A percentile compares a stretch with the other conserved stretches of the same genome.
These are phyloP conservation scores for Caranx ignobilis DNA, from an alignment of 2,113 vertebrate genomes.

Conservation along the genomic window DNA sequence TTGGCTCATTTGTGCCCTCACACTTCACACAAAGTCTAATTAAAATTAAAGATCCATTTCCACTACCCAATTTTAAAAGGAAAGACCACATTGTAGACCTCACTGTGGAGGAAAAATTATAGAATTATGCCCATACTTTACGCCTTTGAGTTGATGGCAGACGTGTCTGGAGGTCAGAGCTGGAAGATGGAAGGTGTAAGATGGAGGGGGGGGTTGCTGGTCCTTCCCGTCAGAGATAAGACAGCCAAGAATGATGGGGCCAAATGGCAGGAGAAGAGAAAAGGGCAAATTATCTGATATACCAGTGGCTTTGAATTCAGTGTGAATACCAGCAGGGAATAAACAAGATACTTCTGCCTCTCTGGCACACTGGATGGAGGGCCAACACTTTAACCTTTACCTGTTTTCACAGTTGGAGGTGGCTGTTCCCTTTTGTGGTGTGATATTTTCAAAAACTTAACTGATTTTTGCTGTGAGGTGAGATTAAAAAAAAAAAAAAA, in stretches of 20 bases:
- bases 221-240: slow-evolving; percentile 75
- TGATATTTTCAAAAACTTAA: slow-evolving; percentile 59
- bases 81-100: neutral
- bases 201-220: slow-evolving; percentile 38
- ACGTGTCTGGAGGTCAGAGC: slow-evolving; percentile 64
- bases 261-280: slow-evolving; percentile 72
- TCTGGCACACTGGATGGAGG: slow-evolving; percentile 53
- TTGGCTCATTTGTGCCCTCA: neutral
- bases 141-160: slow-evolving; percentile 37
- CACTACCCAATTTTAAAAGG: neutral
- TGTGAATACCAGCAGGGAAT: slow-evolving; percentile 71
- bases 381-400: slow-evolving; percentile 71
- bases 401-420: slow-evolving; percentile 59
- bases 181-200: slow-evolving; percentile 48
- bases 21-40: neutral
- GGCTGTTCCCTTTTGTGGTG: slow-evolving; percentile 42
- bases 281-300: slow-evolving; percentile 79
- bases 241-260: slow-evolving; percentile 73
- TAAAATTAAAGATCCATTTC: neutral
- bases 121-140: slow-evolving; percentile 16
- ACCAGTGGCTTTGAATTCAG: slow-evolving; percentile 71
- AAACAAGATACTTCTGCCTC: slow-evolving; percentile 71
- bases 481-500: neutral
- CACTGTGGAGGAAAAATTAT: slow-evolving; percentile 6
- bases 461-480: slow-evolving; percentile 15